These are phyloP conservation scores for Oceanodroma leucorhoa DNA, from an alignment of 2,797 vertebrate genomes.

Conservation along the genomic window DNA sequence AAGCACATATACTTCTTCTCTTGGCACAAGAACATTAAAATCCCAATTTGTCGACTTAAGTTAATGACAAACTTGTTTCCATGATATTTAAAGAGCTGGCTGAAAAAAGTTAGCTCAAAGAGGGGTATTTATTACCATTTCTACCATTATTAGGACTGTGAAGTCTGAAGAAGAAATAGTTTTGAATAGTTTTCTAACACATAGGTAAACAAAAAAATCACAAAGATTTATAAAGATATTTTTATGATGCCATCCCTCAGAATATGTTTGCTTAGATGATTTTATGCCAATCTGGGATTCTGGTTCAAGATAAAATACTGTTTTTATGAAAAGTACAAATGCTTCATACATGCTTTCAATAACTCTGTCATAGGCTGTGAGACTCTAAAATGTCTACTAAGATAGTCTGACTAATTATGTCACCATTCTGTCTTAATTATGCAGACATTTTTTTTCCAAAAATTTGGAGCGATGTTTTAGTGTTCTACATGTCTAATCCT, in stretches of 20 bases:
- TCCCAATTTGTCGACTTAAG: neutral
- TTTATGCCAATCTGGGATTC: neutral
- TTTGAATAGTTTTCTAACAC: neutral
- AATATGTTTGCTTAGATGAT: neutral
- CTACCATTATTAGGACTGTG: neutral
- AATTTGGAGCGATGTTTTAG: fast-evolving
- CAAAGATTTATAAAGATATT: neutral
- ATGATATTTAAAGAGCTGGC: neutral
- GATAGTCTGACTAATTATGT: neutral
- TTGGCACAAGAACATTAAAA: neutral
- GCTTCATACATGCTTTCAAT: neutral
- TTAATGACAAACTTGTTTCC: neutral
- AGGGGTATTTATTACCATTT: neutral
- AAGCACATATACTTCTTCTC: neutral
- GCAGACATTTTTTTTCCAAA: neutral
- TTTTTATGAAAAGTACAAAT: neutral
- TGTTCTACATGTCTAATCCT: neutral
- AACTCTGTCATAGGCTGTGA: neutral
- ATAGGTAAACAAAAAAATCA: neutral
- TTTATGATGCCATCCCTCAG: neutral
- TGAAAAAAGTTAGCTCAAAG: neutral
- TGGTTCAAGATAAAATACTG: neutral
- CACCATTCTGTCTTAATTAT: neutral
- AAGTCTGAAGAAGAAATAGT: neutral
- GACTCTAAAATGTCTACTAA: neutral